Evolutionary conservation across 2,113 vertebrate genomes (phyloP).

Genomic region (Natator depressus): DNA sequence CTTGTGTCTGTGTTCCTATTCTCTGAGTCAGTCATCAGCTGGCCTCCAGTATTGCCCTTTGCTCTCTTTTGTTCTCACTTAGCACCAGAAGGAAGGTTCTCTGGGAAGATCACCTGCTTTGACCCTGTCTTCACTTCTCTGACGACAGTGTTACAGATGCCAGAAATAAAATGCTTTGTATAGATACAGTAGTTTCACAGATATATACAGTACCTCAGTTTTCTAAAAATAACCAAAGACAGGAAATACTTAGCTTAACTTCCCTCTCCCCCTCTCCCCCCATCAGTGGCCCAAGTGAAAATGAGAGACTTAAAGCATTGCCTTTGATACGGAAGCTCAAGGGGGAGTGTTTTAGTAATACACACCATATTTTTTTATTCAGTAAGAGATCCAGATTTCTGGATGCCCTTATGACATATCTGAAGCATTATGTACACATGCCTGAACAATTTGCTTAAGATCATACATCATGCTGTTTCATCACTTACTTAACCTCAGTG

Average conservation of each 20-base stretch:
- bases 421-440: slow-evolving; percentile 17
- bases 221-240: slow-evolving; percentile 40
- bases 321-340: slow-evolving; percentile 26
- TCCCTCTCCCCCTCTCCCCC: background rate
- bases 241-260: slow-evolving; percentile 35
- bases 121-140: background rate
- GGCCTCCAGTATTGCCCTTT: background rate
- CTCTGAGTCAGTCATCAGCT: background rate
- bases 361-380: slow-evolving; percentile 27
- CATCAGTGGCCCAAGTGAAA: slow-evolving; percentile 15
- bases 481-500: slow-evolving; percentile 54
- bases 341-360: slow-evolving; percentile 38
- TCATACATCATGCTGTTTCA: slow-evolving; percentile 59
- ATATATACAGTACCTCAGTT: background rate
- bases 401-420: slow-evolving; percentile 37
- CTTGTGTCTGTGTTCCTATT: background rate
- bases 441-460: slow-evolving; percentile 53
- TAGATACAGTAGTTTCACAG: slow-evolving; percentile 1
- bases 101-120: background rate
- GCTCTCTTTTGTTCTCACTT: background rate
- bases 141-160: background rate
- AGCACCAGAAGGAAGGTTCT: background rate
- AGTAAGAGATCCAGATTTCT: slow-evolving; percentile 46
- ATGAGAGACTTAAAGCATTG: slow-evolving; percentile 35
- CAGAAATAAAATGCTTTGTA: background rate